Base-by-base conservation (phyloP, 1,140 invertebrate species). In the Drosophila mojavensis region DNA sequence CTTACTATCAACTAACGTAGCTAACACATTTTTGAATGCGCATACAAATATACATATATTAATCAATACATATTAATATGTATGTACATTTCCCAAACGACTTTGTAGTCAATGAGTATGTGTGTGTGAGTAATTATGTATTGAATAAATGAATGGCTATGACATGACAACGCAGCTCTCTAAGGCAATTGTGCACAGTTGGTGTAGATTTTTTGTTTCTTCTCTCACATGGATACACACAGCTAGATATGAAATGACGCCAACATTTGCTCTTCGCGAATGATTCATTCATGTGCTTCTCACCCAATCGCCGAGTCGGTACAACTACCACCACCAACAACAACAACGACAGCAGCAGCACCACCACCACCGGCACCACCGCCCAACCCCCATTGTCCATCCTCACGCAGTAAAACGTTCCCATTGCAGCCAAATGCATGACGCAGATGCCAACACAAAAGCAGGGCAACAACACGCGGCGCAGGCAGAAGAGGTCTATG, bases 231-330 rank as follows among this genome's bases (percentile, higher is more conserved):
- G 30, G 45, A 53, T 36, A 59, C 51, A 69, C 62, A 51, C 47
- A 51, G 28, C 20, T 54, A 69, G 65, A 55, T 43, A 62, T 62
- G 43, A 80, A 77, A 88, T 86, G 83, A 82, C 85, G 72, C 82
- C 83, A 86, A 79, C 73, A 68, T 74, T 79, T 48, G 68, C 69
- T 76, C 79, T 70, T 82, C 60, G 48, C 54, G 53, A 83, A 78
- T 89, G 83, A 88, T 88, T 88, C 83, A 88, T 89, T 88, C 84
- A 88, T 80, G 56, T 55, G 45, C 47, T 26, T 47, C 53, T 53
- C 62, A 51, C 60, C 60, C 53, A 58, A 24, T 73, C 56, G 39
- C 62, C 54, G 30, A 33, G 54, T 28, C 61, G 43, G 47, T 55
- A 36, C 28, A 39, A 51, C 55, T 54, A 64, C 71, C 41, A 51